phyloP scores from a whole-genome alignment of 2,113 vertebrate species.

The Lagopus muta region DNA sequence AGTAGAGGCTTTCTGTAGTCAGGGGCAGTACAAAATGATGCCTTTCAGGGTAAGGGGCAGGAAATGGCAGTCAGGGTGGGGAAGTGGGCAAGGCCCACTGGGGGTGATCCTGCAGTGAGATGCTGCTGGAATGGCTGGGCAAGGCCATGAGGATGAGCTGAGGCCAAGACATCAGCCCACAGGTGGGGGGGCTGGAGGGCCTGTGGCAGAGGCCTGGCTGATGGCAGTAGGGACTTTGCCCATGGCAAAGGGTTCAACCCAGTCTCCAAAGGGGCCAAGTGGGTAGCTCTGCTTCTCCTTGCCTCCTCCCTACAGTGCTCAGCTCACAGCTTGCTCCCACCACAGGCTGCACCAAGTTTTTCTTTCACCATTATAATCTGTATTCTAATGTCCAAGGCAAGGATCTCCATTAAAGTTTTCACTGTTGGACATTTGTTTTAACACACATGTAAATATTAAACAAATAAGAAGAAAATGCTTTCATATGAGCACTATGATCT shows the following conservation, averaged over 20 bases:
- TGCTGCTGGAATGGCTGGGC: background rate
- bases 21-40: fast-evolving
- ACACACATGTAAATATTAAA: background rate
- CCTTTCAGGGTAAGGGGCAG: background rate
- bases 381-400: background rate
- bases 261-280: background rate
- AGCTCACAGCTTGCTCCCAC: background rate
- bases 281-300: background rate
- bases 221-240: background rate
- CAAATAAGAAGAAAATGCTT: background rate
- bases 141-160: fast-evolving
- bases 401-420: background rate
- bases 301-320: constrained; percentile 5
- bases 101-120: background rate
- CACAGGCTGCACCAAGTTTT: background rate
- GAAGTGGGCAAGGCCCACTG: background rate
- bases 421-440: background rate
- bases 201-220: background rate
- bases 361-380: background rate
- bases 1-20: fast-evolving
- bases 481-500: background rate
- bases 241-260: background rate
- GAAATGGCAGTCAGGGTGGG: background rate
- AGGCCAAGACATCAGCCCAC: fast-evolving
- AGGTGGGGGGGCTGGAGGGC: background rate